Conservation (phyloP, 2,113 vertebrate genomes). For the Pachycephala philippinensis region DNA sequence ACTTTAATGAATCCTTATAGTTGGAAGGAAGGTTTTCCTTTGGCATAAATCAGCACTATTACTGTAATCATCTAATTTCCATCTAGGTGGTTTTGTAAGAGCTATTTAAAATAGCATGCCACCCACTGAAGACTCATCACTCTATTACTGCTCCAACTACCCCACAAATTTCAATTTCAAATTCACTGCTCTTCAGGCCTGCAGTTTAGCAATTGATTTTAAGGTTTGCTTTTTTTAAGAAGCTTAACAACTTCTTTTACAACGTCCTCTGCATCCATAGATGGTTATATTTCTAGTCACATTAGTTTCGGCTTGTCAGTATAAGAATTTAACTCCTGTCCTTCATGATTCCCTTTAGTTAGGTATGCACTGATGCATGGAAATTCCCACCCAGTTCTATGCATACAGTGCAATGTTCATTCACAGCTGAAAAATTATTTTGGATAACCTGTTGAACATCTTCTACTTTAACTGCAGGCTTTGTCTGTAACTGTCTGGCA, state of each 20-base stretch:
- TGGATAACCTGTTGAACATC: neutral
- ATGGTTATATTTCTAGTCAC: neutral
- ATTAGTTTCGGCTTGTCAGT: neutral
- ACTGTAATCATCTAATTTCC: conserved; percentile 20
- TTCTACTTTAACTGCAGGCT: neutral
- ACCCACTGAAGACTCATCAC: conserved; percentile 4
- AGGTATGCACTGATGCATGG: neutral
- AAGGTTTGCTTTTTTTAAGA: neutral
- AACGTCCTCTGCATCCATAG: neutral
- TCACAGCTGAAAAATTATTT: neutral
- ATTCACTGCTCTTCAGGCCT: neutral
- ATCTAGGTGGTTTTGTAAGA: conserved; percentile 25
- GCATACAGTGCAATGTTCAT: neutral
- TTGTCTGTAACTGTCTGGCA: neutral
- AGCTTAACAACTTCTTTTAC: neutral
- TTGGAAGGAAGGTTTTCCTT: conserved; percentile 1
- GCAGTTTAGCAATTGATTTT: neutral
- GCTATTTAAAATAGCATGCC: conserved; percentile 8
- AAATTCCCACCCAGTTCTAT: neutral
- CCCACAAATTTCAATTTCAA: neutral
- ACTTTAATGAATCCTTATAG: neutral
- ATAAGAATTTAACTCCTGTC: neutral
- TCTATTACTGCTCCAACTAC: neutral
- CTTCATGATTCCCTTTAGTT: neutral
- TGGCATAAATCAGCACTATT: neutral